Evolutionary conservation across 2,888 invertebrate genomes (phyloP), one percentile per base, ranked within the genome.

Genomic region (Drosophila villosipedis): DNA sequence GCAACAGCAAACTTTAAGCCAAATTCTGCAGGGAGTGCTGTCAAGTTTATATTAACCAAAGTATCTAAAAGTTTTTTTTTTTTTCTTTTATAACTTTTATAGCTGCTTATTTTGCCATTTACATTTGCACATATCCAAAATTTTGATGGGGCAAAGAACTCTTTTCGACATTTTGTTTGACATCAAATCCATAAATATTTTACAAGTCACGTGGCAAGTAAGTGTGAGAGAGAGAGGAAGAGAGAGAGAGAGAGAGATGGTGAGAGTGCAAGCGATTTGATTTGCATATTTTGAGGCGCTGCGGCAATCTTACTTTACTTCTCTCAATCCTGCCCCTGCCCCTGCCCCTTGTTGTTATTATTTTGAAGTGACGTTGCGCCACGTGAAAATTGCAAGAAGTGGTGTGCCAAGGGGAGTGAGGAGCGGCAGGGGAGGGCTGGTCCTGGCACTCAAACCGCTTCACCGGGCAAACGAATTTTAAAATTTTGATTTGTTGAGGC

Each of bases 151-250:
- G 16, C 9, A 14, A 16, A 65, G 65, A 70, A 55, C 54, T 59
- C 59, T 60, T 54, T 61, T 57, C 66, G 62, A 65, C 57, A 69
- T 57, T 76, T 74, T 69, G 64, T 76, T 73, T 73, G 68, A 70
- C 78, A 79, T 59, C n/a, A 64, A 69, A 71, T 79, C 55, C 68
- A 76, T 79, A 75, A 75, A 76, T 76, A 73, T 77, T 77, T 68
- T 69, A 73, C 64, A 43, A 60, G 80, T 68, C 90, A 79, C 85
- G 81, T 88, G 88, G 59, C 82, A 59, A 41, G 43, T 12, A 4
- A 16, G 47, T 22, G 25, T 43, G n/a, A 12, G 6, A 25, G 4
- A 4, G 14, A 1, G 14, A 25, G 4, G 2, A 7, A 1, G 14
- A 58, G 7, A 59, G 25, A 12, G 49, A 49, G 49, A 16, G 55